Base-by-base conservation (phyloP, 1,140 invertebrate genomes). In the Octopus sinensis region DNA sequence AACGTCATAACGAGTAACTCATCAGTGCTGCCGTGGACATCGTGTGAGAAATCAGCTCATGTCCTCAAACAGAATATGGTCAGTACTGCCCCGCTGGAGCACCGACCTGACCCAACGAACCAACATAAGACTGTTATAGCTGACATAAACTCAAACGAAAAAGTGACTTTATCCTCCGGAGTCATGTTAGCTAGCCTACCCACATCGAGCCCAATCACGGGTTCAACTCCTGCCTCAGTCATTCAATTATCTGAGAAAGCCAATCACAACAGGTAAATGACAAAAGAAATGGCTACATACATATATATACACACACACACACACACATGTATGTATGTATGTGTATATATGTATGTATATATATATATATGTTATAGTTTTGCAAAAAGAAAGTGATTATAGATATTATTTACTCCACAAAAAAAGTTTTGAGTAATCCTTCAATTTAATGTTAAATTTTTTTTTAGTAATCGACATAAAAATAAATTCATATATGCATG, bases 171-270 rank as follows among this genome's bases (percentile, higher is more conserved):
- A 13, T 76, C 75, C 17, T 4, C 75, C 17, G 75, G 75, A 10
- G 12, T n/a, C 17, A n/a, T 76, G 52, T 80, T n/a, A 53, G 77
- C 54, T 0, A 77, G 78, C 77, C 79, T 81, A 30, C 53, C 75
- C 4, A 80, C 80, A 1, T 84, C 84, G 80, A 89, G 84, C 82
- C 86, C 88, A 12, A 84, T 86, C 51, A 81, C 85, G n/a, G 86
- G 84, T 43, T 82, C 85, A 2, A 86, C 86, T 0, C 86, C 86
- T 4, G 85, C 87, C 12, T 89, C 88, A n/a, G 88, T 89, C 23
- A 89, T 89, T 71, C 88, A 89, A 51, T 68, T 80, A 5, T 52
- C 79, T 4, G 79, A 80, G 13, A 80, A 54, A 80, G 68, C 51
- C 6, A 71, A 10, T 30, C 81, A 82, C 54, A 53, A 54, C 23